These are phyloP conservation scores for Leucoraja ocellata DNA, from an alignment of 2,797 vertebrate species.

Conservation along the genomic window DNA sequence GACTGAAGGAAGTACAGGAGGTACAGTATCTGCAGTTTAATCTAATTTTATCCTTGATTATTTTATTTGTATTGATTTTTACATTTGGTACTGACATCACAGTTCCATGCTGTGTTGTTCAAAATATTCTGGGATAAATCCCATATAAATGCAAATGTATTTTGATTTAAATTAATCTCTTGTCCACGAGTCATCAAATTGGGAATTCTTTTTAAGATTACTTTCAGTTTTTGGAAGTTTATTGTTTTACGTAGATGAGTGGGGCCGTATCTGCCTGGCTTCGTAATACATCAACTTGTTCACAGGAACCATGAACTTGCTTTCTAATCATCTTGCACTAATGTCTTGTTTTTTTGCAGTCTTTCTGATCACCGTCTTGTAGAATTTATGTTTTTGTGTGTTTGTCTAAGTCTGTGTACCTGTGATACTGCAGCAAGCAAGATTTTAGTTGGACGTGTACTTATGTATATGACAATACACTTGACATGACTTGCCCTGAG, in stretches of 20 bases:
- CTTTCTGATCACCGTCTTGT: too few relatives aligned
- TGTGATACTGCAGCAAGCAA: too few relatives aligned
- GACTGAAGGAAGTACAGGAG: constrained; percentile 62
- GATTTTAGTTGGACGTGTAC: too few relatives aligned
- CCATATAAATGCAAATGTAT: constrained; percentile 42
- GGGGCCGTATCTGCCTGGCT: not conserved
- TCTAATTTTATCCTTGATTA: not conserved
- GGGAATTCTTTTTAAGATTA: not conserved
- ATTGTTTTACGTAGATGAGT: not conserved
- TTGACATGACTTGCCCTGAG: too few relatives aligned
- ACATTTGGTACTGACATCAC: constrained; percentile 15
- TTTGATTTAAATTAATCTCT: not conserved
- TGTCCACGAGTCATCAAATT: not conserved
- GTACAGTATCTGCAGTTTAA: constrained; percentile 47
- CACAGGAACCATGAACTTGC: too few relatives aligned
- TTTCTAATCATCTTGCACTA: too few relatives aligned
- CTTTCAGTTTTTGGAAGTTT: not conserved
- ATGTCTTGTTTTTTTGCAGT: too few relatives aligned
- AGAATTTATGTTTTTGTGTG: too few relatives aligned
- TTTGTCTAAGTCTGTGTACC: too few relatives aligned
- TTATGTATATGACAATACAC: too few relatives aligned
- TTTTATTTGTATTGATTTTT: not conserved
- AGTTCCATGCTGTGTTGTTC: not conserved
- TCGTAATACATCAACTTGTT: too few relatives aligned
- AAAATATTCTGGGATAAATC: constrained; percentile 30